Conservation (phyloP, 2,797 vertebrate genomes). For the Molossus molossus region DNA sequence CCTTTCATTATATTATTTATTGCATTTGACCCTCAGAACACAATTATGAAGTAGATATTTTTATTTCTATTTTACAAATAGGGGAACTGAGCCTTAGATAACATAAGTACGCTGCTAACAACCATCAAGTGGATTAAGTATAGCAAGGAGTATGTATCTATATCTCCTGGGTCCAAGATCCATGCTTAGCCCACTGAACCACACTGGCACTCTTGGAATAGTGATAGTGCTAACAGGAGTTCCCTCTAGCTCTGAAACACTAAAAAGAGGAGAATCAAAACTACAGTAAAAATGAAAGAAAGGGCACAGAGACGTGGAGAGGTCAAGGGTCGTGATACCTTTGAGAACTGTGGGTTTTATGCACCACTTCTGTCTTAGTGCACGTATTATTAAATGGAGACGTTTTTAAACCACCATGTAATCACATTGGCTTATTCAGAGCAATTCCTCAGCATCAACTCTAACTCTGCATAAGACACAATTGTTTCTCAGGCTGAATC, state of each 20-base stretch:
- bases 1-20: conserved; percentile 24
- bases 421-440: conserved; percentile 36
- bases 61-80: conserved; percentile 24
- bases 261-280: conserved; percentile 43
- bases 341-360: neutral
- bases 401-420: conserved; percentile 15
- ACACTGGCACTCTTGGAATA: neutral
- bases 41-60: conserved; percentile 25
- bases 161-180: neutral
- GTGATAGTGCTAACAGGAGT: neutral
- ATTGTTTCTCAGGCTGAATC: conserved; percentile 73
- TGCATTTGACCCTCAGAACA: conserved; percentile 11
- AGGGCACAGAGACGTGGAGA: neutral
- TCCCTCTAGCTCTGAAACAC: conserved; percentile 23
- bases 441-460: conserved; percentile 14
- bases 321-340: neutral
- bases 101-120: neutral
- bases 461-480: conserved; percentile 41
- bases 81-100: neutral
- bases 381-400: conserved; percentile 34
- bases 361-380: neutral
- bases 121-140: neutral
- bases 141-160: neutral
- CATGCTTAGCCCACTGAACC: neutral
- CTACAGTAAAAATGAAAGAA: neutral